Conservation (phyloP, 2,113 vertebrate species). For the Dasypus novemcinctus region DNA sequence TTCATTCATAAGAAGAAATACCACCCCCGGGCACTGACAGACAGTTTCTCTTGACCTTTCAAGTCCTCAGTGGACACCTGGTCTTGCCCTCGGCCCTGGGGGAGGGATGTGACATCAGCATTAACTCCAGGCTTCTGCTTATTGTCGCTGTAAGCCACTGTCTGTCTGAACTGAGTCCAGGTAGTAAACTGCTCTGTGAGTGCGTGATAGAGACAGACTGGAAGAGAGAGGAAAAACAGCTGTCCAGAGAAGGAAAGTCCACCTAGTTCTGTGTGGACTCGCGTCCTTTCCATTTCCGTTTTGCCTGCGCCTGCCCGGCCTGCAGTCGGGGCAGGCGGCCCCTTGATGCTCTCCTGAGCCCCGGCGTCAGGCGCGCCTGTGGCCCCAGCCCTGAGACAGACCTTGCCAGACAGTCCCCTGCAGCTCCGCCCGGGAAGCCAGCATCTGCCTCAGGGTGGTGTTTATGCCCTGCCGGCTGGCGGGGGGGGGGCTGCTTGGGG, state of each 20-base stretch:
- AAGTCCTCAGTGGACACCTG: background rate
- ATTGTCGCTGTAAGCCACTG: background rate
- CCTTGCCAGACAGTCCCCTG: background rate
- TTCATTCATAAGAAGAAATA: conserved; percentile 16
- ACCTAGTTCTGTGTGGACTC: background rate
- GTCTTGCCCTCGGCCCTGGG: background rate
- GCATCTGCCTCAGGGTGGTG: background rate
- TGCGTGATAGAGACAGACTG: background rate
- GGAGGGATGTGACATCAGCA: conserved; percentile 23
- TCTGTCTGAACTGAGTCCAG: background rate
- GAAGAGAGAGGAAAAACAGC: background rate
- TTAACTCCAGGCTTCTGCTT: conserved; percentile 27
- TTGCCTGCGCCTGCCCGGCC: background rate
- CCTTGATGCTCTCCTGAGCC: background rate
- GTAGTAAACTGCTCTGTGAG: background rate
- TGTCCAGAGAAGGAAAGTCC: too few species aligned
- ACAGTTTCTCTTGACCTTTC: conserved; percentile 45
- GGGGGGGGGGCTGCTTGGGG: background rate
- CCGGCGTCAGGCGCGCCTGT: background rate
- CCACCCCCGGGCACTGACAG: background rate
- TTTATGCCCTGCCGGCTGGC: background rate
- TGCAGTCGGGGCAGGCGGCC: background rate
- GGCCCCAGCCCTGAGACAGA: background rate
- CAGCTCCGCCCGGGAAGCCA: background rate
- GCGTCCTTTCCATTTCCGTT: background rate